Evolutionary conservation across 2,797 vertebrate genomes (phyloP).

Genomic region (Premnoplex brunnescens): DNA sequence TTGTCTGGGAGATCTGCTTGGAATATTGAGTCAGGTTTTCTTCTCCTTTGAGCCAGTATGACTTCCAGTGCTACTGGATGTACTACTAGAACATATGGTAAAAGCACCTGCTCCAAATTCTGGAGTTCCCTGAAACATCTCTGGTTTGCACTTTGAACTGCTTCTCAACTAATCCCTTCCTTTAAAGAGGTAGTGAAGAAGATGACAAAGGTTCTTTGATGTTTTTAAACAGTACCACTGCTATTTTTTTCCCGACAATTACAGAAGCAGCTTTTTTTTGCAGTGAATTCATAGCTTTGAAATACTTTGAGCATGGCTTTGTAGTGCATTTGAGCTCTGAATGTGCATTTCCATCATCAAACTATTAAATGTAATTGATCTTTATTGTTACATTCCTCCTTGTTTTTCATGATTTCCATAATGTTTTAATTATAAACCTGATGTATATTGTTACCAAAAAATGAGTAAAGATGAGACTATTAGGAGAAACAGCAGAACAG

Average conservation of each 20-base stretch:
- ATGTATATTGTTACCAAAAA: conserved; percentile 9
- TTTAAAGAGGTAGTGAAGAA: conserved; percentile 53
- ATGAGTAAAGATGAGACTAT: not conserved
- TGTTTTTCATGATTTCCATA: not conserved
- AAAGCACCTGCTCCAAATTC: conserved; percentile 63
- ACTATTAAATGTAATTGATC: conserved; percentile 11
- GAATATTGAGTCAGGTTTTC: conserved; percentile 57
- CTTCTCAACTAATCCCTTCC: conserved; percentile 56
- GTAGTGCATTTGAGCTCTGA: conserved; percentile 15
- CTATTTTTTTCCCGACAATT: not conserved
- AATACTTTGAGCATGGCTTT: conserved; percentile 6
- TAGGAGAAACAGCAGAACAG: not conserved
- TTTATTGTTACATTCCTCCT: not conserved
- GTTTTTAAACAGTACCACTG: conserved; percentile 49
- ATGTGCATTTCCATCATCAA: not conserved
- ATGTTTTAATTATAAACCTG: conserved; percentile 3
- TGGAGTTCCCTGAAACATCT: conserved; percentile 33
- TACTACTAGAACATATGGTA: conserved; percentile 55
- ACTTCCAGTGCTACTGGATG: conserved; percentile 53
- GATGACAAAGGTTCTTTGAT: conserved; percentile 40
- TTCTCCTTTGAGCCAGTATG: conserved; percentile 48
- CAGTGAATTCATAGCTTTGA: conserved; percentile 1
- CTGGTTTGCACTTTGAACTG: conserved; percentile 63
- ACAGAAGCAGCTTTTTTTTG: not conserved
- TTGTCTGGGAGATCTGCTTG: conserved; percentile 21